Base-by-base conservation (phyloP, 2,888 invertebrate species). In the Nymphalis c-album region DNA sequence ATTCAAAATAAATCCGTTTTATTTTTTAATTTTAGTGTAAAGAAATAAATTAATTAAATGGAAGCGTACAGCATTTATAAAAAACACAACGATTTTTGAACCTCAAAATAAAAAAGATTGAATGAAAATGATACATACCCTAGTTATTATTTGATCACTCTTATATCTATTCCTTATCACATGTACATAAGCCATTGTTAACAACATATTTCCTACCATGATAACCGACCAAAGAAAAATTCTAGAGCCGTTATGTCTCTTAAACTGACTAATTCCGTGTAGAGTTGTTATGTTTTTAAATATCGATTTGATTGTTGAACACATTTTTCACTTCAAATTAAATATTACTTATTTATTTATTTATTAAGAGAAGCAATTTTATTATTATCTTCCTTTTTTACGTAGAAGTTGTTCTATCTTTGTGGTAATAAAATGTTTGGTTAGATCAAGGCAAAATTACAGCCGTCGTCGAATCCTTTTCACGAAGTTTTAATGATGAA, bases 111-210 rank as follows among this genome's bases (percentile, higher is more conserved):
- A 0, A 13, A 40, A 40, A 13, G 0, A 40, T 40, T 40, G 7
- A 7, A 20, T 7, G 1, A 7, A 8, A 20, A 20, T 18, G 17
- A 45, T 26, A 60, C 74, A 76, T 67, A 90, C 91, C 79, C 80
- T 75, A 2, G 89, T 91, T 10, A 86, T 82, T 45, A 91, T 84
- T 68, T 86, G 83, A 46, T 84, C 85, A 26, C 82, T 83, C 35
- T 83, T 79, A 50, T 85, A 88, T 72, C 85, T 83, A 7, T 84
- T 72, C 46, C 79, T 85, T 35, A 89, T 84, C 0, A 86, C 77
- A 22, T 85, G 47, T 16, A 90, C 70, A 57, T 87, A 87, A 0
- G 74, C 72, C 0, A 79, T 63, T 0, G 85, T 87, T 7, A 84
- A 53, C 0, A 80, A 1, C 0, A 83, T 2, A 65, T 84, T 87